Evolutionary conservation across 2,113 vertebrate genomes (phyloP).

Genomic region (Podocnemis expansa): DNA sequence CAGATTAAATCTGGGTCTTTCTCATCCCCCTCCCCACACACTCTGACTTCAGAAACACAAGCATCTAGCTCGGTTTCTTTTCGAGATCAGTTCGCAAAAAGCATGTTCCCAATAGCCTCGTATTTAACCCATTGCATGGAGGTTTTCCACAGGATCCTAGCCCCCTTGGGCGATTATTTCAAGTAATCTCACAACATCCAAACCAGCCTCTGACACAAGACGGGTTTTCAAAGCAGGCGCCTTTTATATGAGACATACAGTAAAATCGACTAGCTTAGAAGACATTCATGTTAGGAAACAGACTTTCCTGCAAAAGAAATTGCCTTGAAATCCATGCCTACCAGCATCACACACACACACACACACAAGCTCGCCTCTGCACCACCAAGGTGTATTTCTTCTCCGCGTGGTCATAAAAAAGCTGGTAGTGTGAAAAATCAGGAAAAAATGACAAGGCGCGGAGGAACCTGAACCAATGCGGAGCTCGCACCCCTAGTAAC

Average conservation of each 20-base stretch:
- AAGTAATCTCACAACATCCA: not conserved
- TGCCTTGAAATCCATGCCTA: not conserved
- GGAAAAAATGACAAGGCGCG: not conserved
- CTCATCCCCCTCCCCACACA: not conserved
- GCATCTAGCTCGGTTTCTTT: not conserved
- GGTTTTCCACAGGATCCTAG: not conserved
- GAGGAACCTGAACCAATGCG: not conserved
- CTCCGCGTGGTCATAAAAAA: not conserved
- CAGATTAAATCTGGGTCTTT: not conserved
- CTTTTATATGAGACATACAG: not conserved
- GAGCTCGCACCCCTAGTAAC: slow-evolving; percentile 31
- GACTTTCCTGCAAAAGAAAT: not conserved
- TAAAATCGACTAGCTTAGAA: not conserved
- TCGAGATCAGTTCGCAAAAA: not conserved
- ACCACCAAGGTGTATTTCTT: not conserved
- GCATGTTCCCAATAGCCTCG: not conserved
- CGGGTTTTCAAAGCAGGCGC: not conserved
- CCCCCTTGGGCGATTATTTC: not conserved
- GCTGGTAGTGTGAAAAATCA: not conserved
- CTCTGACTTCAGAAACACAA: not conserved
- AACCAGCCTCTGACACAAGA: not conserved
- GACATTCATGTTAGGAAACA: not conserved
- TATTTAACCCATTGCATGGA: not conserved
- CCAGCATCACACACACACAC: not conserved
- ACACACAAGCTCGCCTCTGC: too few relatives aligned